phyloP scores from a whole-genome alignment of 2,797 vertebrate genomes.

The Poecilia gillii region DNA sequence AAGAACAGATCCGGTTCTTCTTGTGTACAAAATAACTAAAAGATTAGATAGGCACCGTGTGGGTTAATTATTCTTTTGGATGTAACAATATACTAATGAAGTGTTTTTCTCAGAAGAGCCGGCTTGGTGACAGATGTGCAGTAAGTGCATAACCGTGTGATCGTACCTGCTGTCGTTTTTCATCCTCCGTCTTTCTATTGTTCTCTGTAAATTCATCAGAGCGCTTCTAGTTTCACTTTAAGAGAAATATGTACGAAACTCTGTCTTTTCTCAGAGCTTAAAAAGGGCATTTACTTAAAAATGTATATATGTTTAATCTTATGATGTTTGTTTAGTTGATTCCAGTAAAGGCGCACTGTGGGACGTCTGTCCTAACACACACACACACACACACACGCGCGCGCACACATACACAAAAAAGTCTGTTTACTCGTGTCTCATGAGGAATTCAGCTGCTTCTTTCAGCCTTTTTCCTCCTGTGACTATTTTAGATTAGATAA shows the following conservation, averaged over 20 bases:
- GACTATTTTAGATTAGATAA: conserved; percentile 2
- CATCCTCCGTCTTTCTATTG: neutral
- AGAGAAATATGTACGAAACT: neutral
- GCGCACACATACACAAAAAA: neutral
- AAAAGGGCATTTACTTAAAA: neutral
- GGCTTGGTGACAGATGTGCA: neutral
- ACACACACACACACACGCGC: too few species aligned
- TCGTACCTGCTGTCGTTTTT: neutral
- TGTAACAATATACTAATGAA: neutral
- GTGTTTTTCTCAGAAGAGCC: neutral
- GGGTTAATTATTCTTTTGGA: neutral
- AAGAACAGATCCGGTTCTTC: neutral
- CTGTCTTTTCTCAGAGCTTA: neutral
- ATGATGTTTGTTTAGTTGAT: neutral
- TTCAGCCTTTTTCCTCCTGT: neutral
- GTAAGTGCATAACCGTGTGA: neutral
- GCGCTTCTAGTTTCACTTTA: neutral
- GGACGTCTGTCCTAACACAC: neutral
- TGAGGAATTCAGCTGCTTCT: neutral
- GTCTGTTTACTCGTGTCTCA: neutral
- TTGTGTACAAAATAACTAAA: too few species aligned
- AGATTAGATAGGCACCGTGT: rapidly evolving
- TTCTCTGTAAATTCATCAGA: neutral
- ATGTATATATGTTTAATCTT: neutral
- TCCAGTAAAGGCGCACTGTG: neutral